Percentiles rank a stretch among this genome's conserved stretches.
Evolutionary conservation across 1,140 invertebrate species (phyloP).

Genomic region (Argopecten irradians): DNA sequence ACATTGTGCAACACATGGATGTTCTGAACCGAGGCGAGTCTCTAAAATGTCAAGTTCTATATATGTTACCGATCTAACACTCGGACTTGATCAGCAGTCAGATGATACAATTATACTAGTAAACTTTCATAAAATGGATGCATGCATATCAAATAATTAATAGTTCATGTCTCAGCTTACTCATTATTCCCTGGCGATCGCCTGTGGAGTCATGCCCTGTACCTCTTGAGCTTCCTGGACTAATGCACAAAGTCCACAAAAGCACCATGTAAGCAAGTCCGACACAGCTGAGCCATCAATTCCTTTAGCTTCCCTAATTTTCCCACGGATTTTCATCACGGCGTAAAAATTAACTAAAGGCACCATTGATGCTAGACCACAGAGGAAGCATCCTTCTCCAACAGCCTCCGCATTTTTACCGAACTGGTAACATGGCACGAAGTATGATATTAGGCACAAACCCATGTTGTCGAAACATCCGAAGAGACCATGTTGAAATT

Average conservation of each 20-base stretch:
- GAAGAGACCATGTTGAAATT: conserved; percentile 72
- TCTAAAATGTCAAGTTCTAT: not conserved
- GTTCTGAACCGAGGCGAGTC: not conserved
- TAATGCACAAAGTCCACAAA: conserved; percentile 70
- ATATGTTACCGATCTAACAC: not conserved
- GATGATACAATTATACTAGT: not conserved
- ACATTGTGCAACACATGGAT: not conserved
- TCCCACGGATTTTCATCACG: conserved; percentile 67
- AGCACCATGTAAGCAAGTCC: conserved; percentile 69
- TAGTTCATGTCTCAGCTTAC: not conserved
- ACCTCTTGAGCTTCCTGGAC: conserved; percentile 73
- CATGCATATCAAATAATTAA: conserved; percentile 9
- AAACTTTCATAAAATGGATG: conserved; percentile 23
- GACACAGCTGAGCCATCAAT: conserved; percentile 68
- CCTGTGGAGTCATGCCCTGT: conserved; percentile 57
- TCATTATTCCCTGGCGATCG: conserved; percentile 65
- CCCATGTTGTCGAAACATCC: conserved; percentile 74
- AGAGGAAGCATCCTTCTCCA: conserved; percentile 71
- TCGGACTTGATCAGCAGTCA: not conserved
- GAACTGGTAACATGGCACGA: conserved; percentile 73
- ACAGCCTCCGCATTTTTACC: conserved; percentile 75
- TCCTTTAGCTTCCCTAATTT: conserved; percentile 69
- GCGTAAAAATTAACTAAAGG: conserved; percentile 65
- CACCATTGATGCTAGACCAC: conserved; percentile 65
- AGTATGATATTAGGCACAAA: conserved; percentile 72